phyloP scores from a whole-genome alignment of 2,888 invertebrate species.

The Lobophora halterata region DNA sequence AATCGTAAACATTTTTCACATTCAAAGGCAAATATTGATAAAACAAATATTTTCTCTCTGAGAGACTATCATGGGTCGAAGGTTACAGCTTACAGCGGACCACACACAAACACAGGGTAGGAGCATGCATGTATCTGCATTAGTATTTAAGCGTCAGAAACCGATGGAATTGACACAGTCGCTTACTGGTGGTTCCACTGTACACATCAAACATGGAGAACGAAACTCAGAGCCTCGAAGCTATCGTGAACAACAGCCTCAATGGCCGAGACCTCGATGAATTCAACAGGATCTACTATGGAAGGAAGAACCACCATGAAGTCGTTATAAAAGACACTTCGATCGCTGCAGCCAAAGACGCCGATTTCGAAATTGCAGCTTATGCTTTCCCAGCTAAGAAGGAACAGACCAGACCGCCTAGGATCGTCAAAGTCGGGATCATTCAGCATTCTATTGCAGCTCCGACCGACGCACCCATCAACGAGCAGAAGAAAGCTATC shows the following conservation, averaged over 20 bases:
- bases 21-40: slow-evolving; percentile 42
- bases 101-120: slow-evolving; percentile 50
- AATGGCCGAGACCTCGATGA: slow-evolving; percentile 67
- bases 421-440: slow-evolving; percentile 90
- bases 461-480: slow-evolving; percentile 88
- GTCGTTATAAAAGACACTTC: slow-evolving; percentile 71
- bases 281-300: slow-evolving; percentile 72
- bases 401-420: slow-evolving; percentile 82
- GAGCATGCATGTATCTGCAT: slow-evolving; percentile 44
- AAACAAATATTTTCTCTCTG: slow-evolving; percentile 56
- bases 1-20: too few species aligned
- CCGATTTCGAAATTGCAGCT: slow-evolving; percentile 77
- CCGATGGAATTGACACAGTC: slow-evolving; percentile 43
- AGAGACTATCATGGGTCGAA: slow-evolving; percentile 61
- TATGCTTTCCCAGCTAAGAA: slow-evolving; percentile 72
- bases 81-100: slow-evolving; percentile 52
- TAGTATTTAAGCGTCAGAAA: slow-evolving; percentile 55
- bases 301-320: slow-evolving; percentile 62
- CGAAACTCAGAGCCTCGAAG: slow-evolving; percentile 69
- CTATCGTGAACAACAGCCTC: slow-evolving; percentile 67
- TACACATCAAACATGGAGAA: slow-evolving; percentile 57
- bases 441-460: slow-evolving; percentile 93
- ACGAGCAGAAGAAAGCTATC: slow-evolving; percentile 90
- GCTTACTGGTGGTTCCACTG: slow-evolving; percentile 31
- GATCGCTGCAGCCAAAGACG: slow-evolving; percentile 74